Evolutionary conservation across 2,797 vertebrate species (phyloP).

Genomic region (Geotria australis): DNA sequence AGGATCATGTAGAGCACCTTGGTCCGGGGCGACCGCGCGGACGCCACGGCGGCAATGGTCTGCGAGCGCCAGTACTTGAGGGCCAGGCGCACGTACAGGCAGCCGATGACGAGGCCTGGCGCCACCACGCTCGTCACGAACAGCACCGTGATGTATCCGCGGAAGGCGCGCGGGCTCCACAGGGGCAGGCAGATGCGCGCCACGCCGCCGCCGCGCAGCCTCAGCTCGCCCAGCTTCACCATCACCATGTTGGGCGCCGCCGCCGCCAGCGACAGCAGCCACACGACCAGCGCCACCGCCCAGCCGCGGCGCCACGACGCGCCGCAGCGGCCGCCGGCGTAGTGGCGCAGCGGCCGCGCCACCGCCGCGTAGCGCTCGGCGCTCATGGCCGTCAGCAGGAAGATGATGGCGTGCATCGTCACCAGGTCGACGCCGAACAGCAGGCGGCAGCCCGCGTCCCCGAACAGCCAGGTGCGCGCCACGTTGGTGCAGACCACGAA

Average conservation of each 20-base stretch:
- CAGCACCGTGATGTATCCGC: constrained; percentile 22
- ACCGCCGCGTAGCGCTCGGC: constrained; percentile 40
- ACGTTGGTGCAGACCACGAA: constrained; percentile 54
- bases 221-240: constrained; percentile 20
- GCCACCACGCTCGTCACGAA: constrained; percentile 25
- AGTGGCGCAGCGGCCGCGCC: constrained; percentile 17
- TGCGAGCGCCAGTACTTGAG: constrained; percentile 11
- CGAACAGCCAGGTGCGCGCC: constrained; percentile 32
- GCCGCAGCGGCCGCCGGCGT: constrained; percentile 7
- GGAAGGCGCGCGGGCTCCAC: constrained; percentile 28
- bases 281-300: constrained; percentile 8
- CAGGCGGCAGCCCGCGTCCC: constrained; percentile 32
- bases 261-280: constrained; percentile 18
- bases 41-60: constrained; percentile 4
- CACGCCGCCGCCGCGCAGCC: constrained; percentile 4
- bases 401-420: constrained; percentile 48
- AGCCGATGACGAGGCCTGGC: constrained; percentile 19
- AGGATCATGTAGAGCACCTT: constrained; percentile 26
- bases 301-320: constrained; percentile 7
- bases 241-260: constrained; percentile 42
- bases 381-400: constrained; percentile 35
- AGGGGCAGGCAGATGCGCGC: constrained; percentile 31
- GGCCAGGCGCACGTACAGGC: constrained; percentile 16
- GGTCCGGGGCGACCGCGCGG: constrained; percentile 9
- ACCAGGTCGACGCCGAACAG: constrained; percentile 46